phyloP scores from a whole-genome alignment of 2,888 invertebrate species.

The Subacronicta megacephala region DNA sequence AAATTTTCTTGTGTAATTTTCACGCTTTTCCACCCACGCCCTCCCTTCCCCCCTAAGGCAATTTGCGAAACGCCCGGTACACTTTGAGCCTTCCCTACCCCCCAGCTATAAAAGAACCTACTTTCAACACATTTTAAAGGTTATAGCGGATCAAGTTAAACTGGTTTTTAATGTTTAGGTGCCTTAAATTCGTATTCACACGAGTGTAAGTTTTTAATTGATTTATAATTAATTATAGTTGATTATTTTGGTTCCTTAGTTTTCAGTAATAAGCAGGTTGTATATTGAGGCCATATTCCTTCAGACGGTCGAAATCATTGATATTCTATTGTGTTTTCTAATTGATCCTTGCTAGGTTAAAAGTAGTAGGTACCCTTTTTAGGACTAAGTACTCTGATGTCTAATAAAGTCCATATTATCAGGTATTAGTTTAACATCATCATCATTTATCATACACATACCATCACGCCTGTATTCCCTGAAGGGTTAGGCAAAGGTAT shows the following conservation, averaged over 20 bases:
- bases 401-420: too few relatives aligned
- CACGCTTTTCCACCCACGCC: conserved; percentile 80
- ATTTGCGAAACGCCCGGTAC: conserved; percentile 65
- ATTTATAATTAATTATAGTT: conserved; percentile 66
- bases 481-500: too few relatives aligned
- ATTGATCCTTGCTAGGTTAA: too few relatives aligned
- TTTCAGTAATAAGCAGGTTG: conserved; percentile 1
- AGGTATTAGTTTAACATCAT: too few relatives aligned
- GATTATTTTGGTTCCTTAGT: conserved; percentile 35
- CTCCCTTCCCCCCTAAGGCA: conserved; percentile 57
- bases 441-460: too few relatives aligned
- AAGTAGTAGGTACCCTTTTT: too few relatives aligned
- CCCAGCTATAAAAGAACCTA: conserved; percentile 25
- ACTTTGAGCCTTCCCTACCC: conserved; percentile 46
- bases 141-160: conserved; percentile 44
- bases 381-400: too few relatives aligned
- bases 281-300: too few relatives aligned
- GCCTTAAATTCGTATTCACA: conserved; percentile 68
- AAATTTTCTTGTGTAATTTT: conserved; percentile 90
- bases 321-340: too few relatives aligned
- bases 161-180: conserved; percentile 51
- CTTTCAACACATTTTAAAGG: conserved; percentile 41
- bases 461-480: too few relatives aligned
- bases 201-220: conserved; percentile 76
- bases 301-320: too few relatives aligned